Evolutionary conservation across 2,113 vertebrate genomes (phyloP).

Genomic region (Serilophus lunatus): DNA sequence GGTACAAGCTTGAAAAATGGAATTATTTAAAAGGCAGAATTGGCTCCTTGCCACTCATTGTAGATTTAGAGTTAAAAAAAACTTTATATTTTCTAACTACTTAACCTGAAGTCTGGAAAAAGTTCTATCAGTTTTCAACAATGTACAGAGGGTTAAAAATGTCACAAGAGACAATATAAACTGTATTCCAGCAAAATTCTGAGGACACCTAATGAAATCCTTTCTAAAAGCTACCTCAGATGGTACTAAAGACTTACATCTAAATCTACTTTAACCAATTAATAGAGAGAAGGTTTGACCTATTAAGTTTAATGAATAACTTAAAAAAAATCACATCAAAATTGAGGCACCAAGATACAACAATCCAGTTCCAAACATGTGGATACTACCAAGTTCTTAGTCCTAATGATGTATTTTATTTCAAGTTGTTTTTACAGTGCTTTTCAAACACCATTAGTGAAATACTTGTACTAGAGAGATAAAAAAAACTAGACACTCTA

Average conservation of each 20-base stretch:
- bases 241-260: not conserved
- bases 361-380: not conserved
- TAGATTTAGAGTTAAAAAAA: not conserved
- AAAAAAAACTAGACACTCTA: not conserved
- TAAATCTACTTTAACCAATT: not conserved
- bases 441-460: not conserved
- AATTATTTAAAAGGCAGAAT: not conserved
- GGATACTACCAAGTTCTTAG: not conserved
- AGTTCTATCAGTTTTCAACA: not conserved
- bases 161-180: not conserved
- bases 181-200: not conserved
- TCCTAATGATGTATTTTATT: not conserved
- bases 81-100: not conserved
- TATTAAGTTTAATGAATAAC: not conserved
- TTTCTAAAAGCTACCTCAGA: not conserved
- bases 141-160: not conserved
- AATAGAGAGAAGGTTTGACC: not conserved
- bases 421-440: not conserved
- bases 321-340: not conserved
- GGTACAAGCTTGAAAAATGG: not conserved
- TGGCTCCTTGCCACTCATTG: not conserved
- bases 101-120: not conserved
- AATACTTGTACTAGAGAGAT: not conserved
- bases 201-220: not conserved
- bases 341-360: not conserved